These are phyloP conservation scores for Eupithecia inturbata DNA, from an alignment of 2,888 invertebrate genomes.

Conservation along the genomic window DNA sequence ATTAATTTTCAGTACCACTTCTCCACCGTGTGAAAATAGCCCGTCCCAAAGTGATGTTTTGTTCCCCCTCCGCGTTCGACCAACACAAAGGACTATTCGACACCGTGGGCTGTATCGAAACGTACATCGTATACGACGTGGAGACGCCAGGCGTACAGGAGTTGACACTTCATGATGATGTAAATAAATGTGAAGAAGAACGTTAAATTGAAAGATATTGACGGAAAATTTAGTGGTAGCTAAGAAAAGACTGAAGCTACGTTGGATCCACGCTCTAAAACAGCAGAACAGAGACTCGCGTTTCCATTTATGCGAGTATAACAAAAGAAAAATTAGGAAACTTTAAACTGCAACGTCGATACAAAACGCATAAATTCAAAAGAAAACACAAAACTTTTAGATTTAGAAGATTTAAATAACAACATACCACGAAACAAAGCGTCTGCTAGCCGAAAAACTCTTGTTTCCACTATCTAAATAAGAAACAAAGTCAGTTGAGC, in stretches of 20 bases:
- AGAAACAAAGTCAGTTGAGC: no score
- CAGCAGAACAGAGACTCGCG: no score
- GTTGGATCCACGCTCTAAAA: background rate
- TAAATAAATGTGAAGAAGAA: background rate
- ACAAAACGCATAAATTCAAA: no score
- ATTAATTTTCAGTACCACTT: conserved; percentile 51
- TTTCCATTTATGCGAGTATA: no score
- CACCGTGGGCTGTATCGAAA: conserved; percentile 31
- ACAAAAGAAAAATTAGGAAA: no score
- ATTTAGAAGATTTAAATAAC: no score
- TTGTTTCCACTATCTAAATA: no score
- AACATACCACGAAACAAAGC: no score
- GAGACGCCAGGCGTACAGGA: conserved; percentile 2
- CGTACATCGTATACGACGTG: conserved; percentile 46
- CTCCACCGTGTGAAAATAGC: conserved; percentile 46
- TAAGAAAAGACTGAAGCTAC: background rate
- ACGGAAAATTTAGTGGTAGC: background rate
- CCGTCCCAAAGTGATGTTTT: conserved; percentile 51
- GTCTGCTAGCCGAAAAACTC: no score
- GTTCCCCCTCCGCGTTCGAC: conserved; percentile 43
- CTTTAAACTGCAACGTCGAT: no score
- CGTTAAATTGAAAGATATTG: background rate
- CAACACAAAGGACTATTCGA: conserved; percentile 36
- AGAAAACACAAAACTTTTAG: no score
- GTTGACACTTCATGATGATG: background rate